Conservation (phyloP, 2,113 vertebrate species). For the Sinosuthora webbiana region DNA sequence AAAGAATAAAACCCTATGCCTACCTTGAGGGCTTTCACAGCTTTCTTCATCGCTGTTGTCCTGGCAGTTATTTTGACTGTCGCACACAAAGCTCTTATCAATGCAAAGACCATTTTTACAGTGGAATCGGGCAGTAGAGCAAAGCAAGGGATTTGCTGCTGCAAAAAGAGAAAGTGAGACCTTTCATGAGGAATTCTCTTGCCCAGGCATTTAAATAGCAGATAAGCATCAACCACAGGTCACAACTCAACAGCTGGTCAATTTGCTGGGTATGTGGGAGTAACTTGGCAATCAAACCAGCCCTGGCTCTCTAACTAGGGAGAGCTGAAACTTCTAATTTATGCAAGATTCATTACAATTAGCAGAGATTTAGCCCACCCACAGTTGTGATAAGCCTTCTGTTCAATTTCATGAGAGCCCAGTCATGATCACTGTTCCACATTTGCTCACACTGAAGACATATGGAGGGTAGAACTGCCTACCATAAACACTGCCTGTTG, state of each 20-base stretch:
- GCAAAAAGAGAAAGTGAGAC: conserved; percentile 39
- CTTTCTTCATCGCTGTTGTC: conserved; percentile 96
- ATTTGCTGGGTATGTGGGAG: background rate
- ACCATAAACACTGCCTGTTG: background rate
- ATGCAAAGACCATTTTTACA: conserved; percentile 94
- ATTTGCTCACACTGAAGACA: background rate
- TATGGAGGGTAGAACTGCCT: background rate
- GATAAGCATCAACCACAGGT: background rate
- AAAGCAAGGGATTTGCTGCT: conserved; percentile 92
- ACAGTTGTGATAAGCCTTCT: background rate
- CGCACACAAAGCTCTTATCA: conserved; percentile 96
- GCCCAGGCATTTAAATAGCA: background rate
- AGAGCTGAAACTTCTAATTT: background rate
- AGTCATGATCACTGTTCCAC: background rate
- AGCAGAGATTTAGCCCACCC: background rate
- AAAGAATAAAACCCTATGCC: background rate
- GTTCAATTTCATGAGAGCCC: background rate
- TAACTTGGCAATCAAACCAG: background rate
- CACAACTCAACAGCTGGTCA: conserved; percentile 1
- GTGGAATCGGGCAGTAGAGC: conserved; percentile 92
- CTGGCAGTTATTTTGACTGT: conserved; percentile 93
- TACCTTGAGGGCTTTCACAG: conserved; percentile 91
- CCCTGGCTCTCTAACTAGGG: background rate
- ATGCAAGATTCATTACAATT: background rate
- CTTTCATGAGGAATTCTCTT: background rate